Evolutionary conservation across 64 coral and sea anemone species (phyloP), one percentile per base, ranked within the genome.

Genomic region (Porites australiensis): DNA sequence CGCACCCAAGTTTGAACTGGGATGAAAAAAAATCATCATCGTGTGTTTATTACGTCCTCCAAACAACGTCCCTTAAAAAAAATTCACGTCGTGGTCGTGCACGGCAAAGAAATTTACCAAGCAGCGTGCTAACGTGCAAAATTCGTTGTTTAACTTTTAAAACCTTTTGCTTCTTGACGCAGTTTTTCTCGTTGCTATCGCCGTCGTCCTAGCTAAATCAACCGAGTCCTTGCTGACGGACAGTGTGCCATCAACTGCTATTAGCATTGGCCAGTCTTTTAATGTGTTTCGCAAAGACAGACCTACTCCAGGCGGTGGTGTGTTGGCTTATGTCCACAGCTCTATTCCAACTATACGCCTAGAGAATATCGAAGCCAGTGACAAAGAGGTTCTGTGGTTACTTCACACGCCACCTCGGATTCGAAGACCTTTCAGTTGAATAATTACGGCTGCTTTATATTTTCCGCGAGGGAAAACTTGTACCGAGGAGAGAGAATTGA

Each of bases 251-350:
- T 76, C 70, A 45, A 70, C 91, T 52, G 74, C 15, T 48, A 52
- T 61, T 69, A 74, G 57, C 1, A 66, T 92, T 61, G 70, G 90
- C n/a, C 50, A 54, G 44, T 61, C 58, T 61, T 86, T 49, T 49
- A 92, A 62, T 61, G 49, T 65, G 55, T 86, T 74, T 82, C 90
- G 82, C 11, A 92, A 92, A 77, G 90, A 92, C n/a, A 50, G 50
- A 72, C 44, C 50, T 47, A 84, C 57, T 2, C 23, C 45, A 46
- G 50, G 88, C 16, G 50, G 73, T 14, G 90, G 90, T 77, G 81
- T 92, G 11, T n/a, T 92, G 27, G 82, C 90, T 23, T 86, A 87
- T 65, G 82, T 86, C 12, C 69, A 92, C 44, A 75, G 2, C 60
- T 15, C n/a, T 14, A 48, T 86, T 66, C 90, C 82, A 55, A 77